Conservation (phyloP, 1,140 invertebrate genomes). For the Potamilus streckersoni region DNA sequence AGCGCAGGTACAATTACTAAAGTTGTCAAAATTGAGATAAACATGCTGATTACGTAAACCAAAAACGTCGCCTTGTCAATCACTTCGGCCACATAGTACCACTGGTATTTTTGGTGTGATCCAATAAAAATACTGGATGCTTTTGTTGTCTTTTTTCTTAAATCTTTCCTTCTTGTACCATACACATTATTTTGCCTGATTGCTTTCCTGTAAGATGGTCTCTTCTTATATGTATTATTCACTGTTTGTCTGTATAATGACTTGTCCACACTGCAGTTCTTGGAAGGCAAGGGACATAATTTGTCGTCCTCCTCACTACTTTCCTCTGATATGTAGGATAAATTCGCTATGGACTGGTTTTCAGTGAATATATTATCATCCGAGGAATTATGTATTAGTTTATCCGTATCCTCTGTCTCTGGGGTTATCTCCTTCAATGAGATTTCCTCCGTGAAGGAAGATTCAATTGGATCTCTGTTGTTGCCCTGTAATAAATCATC, state of each 20-base stretch:
- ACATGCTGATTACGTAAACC: slow-evolving; percentile 49
- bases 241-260: neutral
- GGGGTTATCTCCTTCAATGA: neutral
- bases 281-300: neutral
- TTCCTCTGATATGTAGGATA: too few relatives aligned
- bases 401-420: slow-evolving; percentile 4
- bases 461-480: neutral
- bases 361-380: neutral
- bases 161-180: neutral
- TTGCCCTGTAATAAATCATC: neutral
- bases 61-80: slow-evolving; percentile 52
- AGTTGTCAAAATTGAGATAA: slow-evolving; percentile 47
- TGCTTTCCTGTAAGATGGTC: slow-evolving; percentile 12
- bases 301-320: too few relatives aligned
- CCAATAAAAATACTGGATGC: slow-evolving; percentile 1
- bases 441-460: neutral
- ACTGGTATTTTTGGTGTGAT: slow-evolving; percentile 40
- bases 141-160: neutral
- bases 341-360: too few relatives aligned
- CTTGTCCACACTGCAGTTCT: neutral
- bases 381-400: neutral
- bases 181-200: slow-evolving; percentile 4
- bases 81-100: slow-evolving; percentile 59
- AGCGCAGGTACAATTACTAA: slow-evolving; percentile 49
- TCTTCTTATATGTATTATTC: slow-evolving; percentile 4